phyloP scores from a whole-genome alignment of 2,113 vertebrate species.

The Chunga burmeisteri region DNA sequence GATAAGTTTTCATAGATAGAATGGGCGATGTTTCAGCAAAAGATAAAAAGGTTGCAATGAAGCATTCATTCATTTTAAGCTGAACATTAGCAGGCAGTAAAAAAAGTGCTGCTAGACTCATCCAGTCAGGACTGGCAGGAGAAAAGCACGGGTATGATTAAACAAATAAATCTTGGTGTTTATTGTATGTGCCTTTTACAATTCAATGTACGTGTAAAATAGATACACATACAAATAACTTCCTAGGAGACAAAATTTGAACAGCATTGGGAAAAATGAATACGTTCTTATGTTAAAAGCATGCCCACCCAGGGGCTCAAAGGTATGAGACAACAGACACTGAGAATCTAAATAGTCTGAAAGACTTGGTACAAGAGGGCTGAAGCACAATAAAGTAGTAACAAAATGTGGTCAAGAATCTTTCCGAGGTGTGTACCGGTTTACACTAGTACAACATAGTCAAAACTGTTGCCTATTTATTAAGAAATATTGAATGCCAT shows the following conservation, averaged over 20 bases:
- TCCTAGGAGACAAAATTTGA: neutral
- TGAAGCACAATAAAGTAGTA: neutral
- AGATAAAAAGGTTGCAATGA: neutral
- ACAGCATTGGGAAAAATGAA: neutral
- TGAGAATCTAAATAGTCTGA: neutral
- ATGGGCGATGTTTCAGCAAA: neutral
- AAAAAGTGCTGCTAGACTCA: neutral
- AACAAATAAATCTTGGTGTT: neutral
- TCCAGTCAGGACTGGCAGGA: neutral
- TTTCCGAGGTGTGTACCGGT: neutral
- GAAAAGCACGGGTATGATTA: neutral
- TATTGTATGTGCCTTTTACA: neutral
- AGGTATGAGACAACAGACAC: neutral
- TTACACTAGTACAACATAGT: neutral
- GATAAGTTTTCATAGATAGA: neutral
- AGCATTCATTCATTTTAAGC: neutral
- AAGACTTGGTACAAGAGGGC: neutral
- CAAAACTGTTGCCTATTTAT: neutral
- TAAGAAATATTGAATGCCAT: neutral
- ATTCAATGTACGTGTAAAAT: neutral
- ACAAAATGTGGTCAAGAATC: neutral
- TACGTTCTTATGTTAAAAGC: neutral
- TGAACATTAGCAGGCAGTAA: neutral
- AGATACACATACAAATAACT: neutral
- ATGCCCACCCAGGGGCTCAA: neutral